Percentiles rank a stretch among this genome's conserved stretches.
These are phyloP conservation scores for Morone saxatilis DNA, from an alignment of 2,113 vertebrate species.

Conservation along the genomic window DNA sequence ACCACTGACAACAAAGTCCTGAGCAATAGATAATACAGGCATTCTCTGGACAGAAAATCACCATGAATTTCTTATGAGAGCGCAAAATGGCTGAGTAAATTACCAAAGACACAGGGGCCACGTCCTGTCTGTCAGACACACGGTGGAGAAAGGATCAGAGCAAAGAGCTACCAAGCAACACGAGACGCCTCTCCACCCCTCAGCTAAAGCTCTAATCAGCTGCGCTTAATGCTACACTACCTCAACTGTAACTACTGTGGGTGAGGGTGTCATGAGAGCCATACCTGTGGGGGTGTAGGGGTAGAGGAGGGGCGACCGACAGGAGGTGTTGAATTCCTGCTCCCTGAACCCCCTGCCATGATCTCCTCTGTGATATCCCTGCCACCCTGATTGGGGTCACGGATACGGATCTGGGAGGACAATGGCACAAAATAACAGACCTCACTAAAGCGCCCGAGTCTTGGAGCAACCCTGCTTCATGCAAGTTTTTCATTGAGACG, in stretches of 20 bases:
- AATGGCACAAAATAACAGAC: slow-evolving; percentile 71
- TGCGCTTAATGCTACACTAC: slow-evolving; percentile 15
- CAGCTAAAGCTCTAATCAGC: slow-evolving; percentile 17
- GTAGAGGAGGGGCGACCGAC: slow-evolving; percentile 90
- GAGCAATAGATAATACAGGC: not conserved
- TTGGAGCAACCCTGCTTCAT: not conserved
- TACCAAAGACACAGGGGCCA: not conserved
- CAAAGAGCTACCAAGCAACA: slow-evolving; percentile 26
- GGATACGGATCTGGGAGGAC: slow-evolving; percentile 93
- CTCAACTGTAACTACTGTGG: not conserved
- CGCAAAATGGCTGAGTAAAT: slow-evolving; percentile 13
- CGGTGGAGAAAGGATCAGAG: slow-evolving; percentile 26
- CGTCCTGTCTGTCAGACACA: slow-evolving; percentile 9
- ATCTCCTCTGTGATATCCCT: slow-evolving; percentile 99
- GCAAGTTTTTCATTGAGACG: not conserved
- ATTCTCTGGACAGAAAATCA: slow-evolving; percentile 5
- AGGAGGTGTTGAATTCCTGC: slow-evolving; percentile 95
- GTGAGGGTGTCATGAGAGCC: not conserved
- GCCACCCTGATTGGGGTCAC: slow-evolving; percentile 98
- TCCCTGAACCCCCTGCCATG: slow-evolving; percentile 94
- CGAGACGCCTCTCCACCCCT: slow-evolving; percentile 11
- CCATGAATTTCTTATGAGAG: slow-evolving; percentile 32
- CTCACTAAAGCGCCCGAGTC: slow-evolving; percentile 72
- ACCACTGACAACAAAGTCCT: not conserved
- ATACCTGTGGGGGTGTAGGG: slow-evolving; percentile 95